Base-by-base conservation (phyloP, 2,888 invertebrate genomes). In the Himalopsyche japonica region DNA sequence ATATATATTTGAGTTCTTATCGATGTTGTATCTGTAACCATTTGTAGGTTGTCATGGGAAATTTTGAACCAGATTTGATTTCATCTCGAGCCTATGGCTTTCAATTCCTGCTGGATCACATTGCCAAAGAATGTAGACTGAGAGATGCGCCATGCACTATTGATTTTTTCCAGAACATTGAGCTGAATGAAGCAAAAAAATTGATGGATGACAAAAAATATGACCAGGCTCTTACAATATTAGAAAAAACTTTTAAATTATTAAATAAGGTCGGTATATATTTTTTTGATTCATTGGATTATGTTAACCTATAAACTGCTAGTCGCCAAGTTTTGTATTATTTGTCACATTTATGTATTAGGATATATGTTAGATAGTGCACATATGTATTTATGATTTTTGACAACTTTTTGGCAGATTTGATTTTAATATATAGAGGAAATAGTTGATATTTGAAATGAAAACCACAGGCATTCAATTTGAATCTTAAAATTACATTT, bases 41-140 rank as follows among this genome's bases (percentile, higher is more conserved):
- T 37, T 91, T 91, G 83, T 90, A 93, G 93, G 93, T 93, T 85
- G 88, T 95, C 5, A 90, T 94, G 87, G 95, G 95, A 1, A 96
- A 96, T 89, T 96, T 96, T 88, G 94, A 95, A 80, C 93, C 94
- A 18, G 94, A 93, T 87, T 89, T 95, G 79, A 95, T 96, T 88
- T 93, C 93, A 3, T 91, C 92, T 57, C 91, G 96, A 87, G 94
- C 95, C 89, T 90, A 91, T 0, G 93, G 94, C 24, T 96, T 96
- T 90, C 94, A 95, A 89, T 90, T 90, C 80, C 90, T 96, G 47
- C 88, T 96, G 43, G 91, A 92, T 81, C 90, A 94, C 87, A 90
- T 95, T 86, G 91, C 93, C 0, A 90, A 89, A 87, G 93, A 94
- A 82, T 91, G 93, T 49, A 91, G 92, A 70, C 89, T 96, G 15